Evolutionary conservation across 64 coral and sea anemone genomes (phyloP).

Genomic region (Platygyra sinensis): DNA sequence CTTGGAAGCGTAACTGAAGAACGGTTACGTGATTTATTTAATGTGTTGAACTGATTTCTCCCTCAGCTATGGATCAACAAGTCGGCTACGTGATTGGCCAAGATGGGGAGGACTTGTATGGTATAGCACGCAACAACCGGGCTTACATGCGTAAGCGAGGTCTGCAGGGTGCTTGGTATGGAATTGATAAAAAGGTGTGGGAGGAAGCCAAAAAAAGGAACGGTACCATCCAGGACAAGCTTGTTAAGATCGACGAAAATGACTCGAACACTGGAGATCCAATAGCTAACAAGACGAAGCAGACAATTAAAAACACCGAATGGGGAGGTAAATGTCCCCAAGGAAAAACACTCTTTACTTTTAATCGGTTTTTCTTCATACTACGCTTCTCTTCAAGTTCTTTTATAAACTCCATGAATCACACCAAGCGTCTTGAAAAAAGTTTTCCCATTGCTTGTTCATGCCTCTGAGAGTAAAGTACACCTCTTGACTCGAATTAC

Average conservation of each 20-base stretch:
- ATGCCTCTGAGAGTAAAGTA: too few relatives aligned
- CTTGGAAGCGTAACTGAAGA: too few relatives aligned
- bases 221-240: not conserved
- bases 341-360: not conserved
- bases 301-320: not conserved
- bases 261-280: slow-evolving; percentile 22
- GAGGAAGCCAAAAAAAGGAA: not conserved
- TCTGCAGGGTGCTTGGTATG: slow-evolving; percentile 30
- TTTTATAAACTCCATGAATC: too few relatives aligned
- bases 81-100: slow-evolving; percentile 66
- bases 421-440: too few relatives aligned
- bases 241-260: slow-evolving; percentile 18
- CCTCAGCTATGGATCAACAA: slow-evolving; percentile 56
- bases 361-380: too few relatives aligned
- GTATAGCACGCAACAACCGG: slow-evolving; percentile 52
- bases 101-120: slow-evolving; percentile 45
- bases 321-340: slow-evolving; percentile 53
- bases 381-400: too few relatives aligned
- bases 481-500: not conserved
- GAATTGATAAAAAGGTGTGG: slow-evolving; percentile 39
- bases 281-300: not conserved
- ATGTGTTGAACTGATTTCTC: not conserved
- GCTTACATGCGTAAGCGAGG: slow-evolving; percentile 69
- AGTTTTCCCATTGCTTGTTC: too few relatives aligned
- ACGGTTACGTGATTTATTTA: not conserved